Evolutionary conservation across 2,797 vertebrate species (phyloP), one percentile per base, ranked within the genome.

Genomic region (Paramormyrops hopkinsi): DNA sequence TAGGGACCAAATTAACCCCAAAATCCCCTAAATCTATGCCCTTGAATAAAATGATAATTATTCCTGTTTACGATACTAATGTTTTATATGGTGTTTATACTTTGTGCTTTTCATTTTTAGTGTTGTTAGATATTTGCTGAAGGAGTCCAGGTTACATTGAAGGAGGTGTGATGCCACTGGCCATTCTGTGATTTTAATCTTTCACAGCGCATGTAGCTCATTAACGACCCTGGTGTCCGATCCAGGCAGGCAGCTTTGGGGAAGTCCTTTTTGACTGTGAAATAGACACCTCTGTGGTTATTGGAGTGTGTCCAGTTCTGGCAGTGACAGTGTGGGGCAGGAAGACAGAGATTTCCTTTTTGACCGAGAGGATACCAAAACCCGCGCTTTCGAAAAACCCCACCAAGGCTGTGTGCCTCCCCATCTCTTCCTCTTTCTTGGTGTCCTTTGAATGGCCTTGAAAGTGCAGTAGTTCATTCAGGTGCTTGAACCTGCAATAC

Each of bases 241-340:
- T 44, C 11, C 53, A 41, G 53, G 53, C 5, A 51, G 85, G 29
- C 53, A 14, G 44, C 44, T 84, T 51, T 84, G 82, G 82, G 48
- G 82, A 85, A 50, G 82, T 29, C 44, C 85, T n/a, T 22, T n/a
- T 7, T 33, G 85, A 54, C 85, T 56, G 29, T 56, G 85, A 87
- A 54, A n/a, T 87, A 44, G 53, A n/a, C 12, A 87, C 33, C 29
- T 56, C 12, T 87, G 17, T 41, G 85, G 14, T 41, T 41, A 37
- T 8, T 33, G 82, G 82, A 85, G 82, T 82, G 76, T 22, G 41
- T 85, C 82, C 82, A 85, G 82, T 85, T 85, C n/a, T 85, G 48
- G 46, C n/a, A 12, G 82, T 48, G 82, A 85, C 82, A 51, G 19
- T 46, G 22, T 85, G 82, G 46, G 44, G n/a, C n/a, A 51, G 44